A percentile compares a stretch with the other conserved stretches of the same genome.
These are phyloP conservation scores for Hetaerina americana DNA, from an alignment of 1,140 invertebrate genomes.

Conservation along the genomic window DNA sequence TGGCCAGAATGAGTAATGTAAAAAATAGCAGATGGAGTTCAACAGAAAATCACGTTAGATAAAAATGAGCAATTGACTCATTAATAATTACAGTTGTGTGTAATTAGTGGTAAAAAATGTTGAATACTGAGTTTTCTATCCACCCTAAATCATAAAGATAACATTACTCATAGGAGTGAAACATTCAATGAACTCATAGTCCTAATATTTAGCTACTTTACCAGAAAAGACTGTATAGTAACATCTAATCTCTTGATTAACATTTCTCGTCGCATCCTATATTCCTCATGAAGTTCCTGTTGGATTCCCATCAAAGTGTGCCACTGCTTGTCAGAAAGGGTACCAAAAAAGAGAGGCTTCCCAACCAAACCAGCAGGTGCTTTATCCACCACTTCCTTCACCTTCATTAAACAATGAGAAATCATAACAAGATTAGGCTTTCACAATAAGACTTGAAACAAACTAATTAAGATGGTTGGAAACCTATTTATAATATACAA, in stretches of 20 bases:
- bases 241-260: slow-evolving; percentile 83
- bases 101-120: no score
- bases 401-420: slow-evolving; percentile 18
- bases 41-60: no score
- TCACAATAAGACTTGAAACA: slow-evolving; percentile 1
- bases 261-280: slow-evolving; percentile 70
- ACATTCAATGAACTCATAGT: no score
- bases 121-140: no score
- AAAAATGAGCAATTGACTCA: no score
- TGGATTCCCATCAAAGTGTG: slow-evolving; percentile 51
- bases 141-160: no score
- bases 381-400: slow-evolving; percentile 54
- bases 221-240: slow-evolving; percentile 84
- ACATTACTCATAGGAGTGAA: no score
- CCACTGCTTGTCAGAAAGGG: slow-evolving; percentile 72
- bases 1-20: slow-evolving; percentile 10
- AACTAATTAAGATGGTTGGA: no score
- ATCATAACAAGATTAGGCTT: neutral
- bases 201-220: no score
- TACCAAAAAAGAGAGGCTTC: slow-evolving; percentile 62
- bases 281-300: slow-evolving; percentile 63
- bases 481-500: no score
- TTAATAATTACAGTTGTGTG: no score
- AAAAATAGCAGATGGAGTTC: no score
- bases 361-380: slow-evolving; percentile 46